Conservation (phyloP, 2,797 vertebrate genomes). For the Acanthiza pusilla region DNA sequence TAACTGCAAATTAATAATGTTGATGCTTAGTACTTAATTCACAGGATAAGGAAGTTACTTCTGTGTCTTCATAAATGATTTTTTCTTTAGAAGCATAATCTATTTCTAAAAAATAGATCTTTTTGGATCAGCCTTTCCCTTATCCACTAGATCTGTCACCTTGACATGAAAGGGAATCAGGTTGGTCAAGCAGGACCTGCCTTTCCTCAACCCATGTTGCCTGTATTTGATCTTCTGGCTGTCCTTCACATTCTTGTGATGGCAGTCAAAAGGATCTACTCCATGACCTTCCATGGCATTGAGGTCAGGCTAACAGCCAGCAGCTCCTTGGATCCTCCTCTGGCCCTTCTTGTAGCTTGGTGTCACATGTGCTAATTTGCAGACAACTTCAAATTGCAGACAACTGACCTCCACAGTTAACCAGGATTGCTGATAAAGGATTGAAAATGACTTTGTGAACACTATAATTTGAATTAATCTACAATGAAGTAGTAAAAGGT, state of each 20-base stretch:
- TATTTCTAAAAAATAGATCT: background rate
- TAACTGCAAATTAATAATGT: background rate
- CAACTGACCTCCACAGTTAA: background rate
- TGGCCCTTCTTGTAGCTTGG: background rate
- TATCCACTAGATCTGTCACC: background rate
- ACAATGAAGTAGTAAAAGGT: background rate
- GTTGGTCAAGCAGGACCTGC: background rate
- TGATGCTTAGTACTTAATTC: background rate
- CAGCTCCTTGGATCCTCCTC: background rate
- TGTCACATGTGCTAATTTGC: background rate
- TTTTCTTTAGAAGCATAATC: background rate
- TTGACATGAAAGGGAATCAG: background rate
- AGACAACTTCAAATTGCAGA: background rate
- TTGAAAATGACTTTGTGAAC: background rate
- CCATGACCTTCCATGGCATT: rapidly evolving
- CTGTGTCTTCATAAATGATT: rapidly evolving
- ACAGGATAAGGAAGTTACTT: background rate
- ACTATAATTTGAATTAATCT: background rate
- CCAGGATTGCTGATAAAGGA: background rate
- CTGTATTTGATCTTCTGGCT: background rate
- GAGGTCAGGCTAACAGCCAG: rapidly evolving
- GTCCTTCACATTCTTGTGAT: rapidly evolving
- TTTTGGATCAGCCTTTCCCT: background rate
- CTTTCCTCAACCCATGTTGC: background rate
- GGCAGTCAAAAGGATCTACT: background rate